Evolutionary conservation across 2,888 invertebrate genomes (phyloP), one percentile per base, ranked within the genome.

Genomic region (Apantesis nais): DNA sequence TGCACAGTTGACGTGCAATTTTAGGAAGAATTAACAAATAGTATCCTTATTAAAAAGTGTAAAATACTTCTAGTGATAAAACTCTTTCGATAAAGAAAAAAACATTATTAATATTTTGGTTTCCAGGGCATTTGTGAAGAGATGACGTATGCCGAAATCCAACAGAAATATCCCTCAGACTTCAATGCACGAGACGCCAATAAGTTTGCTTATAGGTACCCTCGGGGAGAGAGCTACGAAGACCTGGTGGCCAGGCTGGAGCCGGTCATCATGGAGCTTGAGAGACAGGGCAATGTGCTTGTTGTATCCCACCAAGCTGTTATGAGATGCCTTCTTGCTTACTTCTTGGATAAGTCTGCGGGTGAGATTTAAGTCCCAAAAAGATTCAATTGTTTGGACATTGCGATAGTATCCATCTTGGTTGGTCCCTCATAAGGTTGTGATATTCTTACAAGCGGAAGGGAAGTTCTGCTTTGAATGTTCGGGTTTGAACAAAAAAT

Each of bases 201-300:
- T 92, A 99, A 99, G 95, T 99, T 99, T 91, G 99, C 99, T 37
- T 98, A 98, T 92, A 96, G 98, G 70, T 90, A 90, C 93, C 98
- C 98, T 0, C 96, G 98, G 62, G 98, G 98, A 0, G 98, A 99
- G 95, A 99, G 99, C 85, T 99, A 99, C 90, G 99, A 99, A 93
- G 99, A 99, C 95, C 96, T 99, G 82, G 99, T 99, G 31, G 99
- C 99, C 3, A 95, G 99, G 44, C 95, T 99, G 75, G 99, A 99
- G 90, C 99, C 99, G 0, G 99, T 99, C 73, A 99, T 99, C 84
- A 99, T 99, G 99, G 99, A 99, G 94, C 93, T 99, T 86, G 99
- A 99, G 93, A 95, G 99, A 39, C 99, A 99, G 92, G 98, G 98
- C 62, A 99, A 99, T 91, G 99, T 99, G 62, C 96, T 99, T 63